Conservation (phyloP, 92 coral and sea anemone genomes). For the Porites rus region DNA sequence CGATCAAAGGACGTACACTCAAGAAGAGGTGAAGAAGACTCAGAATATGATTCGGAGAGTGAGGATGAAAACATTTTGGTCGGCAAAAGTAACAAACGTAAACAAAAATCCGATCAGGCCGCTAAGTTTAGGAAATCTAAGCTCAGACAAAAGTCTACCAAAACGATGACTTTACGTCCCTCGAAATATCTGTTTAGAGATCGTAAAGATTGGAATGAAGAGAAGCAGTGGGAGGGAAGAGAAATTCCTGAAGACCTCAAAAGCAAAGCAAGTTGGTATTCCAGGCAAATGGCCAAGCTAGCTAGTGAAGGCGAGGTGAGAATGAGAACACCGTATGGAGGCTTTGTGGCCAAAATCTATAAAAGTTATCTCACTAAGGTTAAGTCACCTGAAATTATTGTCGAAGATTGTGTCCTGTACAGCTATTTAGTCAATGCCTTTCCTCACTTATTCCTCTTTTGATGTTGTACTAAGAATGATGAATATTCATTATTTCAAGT, state of each 20-base stretch:
- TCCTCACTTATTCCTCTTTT: too few relatives aligned
- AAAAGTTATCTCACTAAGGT: not conserved
- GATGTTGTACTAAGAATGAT: too few relatives aligned
- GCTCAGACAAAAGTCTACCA: constrained; percentile 25
- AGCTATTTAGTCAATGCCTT: too few relatives aligned
- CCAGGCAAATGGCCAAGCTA: constrained; percentile 72
- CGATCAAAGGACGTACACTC: not conserved
- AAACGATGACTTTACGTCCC: constrained; percentile 25
- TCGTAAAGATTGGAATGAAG: constrained; percentile 45
- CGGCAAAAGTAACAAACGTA: not conserved
- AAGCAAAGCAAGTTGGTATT: constrained; percentile 74
- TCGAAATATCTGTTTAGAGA: constrained; percentile 73
- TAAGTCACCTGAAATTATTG: too few relatives aligned
- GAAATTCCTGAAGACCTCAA: constrained; percentile 24
- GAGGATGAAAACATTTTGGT: constrained; percentile 20
- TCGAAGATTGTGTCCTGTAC: too few relatives aligned
- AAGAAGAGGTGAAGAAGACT: not conserved
- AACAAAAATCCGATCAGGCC: not conserved
- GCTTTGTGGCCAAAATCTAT: not conserved
- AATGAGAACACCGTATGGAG: not conserved
- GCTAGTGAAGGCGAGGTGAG: constrained; percentile 60
- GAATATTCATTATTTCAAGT: too few relatives aligned
- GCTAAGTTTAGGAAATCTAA: not conserved
- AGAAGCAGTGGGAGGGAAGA: constrained; percentile 66
- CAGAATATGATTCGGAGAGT: constrained; percentile 41